These are phyloP conservation scores for Drosophila niveifrons DNA, from an alignment of 2,888 invertebrate genomes.

Conservation along the genomic window DNA sequence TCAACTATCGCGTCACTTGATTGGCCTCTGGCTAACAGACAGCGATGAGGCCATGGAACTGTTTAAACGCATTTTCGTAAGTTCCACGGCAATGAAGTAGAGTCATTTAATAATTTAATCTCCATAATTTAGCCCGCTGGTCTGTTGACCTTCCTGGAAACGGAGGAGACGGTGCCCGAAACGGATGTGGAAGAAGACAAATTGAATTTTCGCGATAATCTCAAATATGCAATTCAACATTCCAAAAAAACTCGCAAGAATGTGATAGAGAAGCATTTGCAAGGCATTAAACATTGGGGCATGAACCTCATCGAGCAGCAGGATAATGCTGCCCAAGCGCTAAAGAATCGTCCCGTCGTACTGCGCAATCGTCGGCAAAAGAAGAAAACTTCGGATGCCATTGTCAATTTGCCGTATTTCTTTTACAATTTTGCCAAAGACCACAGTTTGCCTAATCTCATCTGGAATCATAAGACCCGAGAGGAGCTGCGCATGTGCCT, in stretches of 20 bases:
- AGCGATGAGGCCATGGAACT: conserved; percentile 96
- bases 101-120: neutral
- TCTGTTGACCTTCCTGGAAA: conserved; percentile 94
- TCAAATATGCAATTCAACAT: conserved; percentile 95
- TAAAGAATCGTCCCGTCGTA: conserved; percentile 93
- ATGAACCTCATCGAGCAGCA: conserved; percentile 85
- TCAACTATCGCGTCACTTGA: conserved; percentile 96
- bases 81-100: conserved; percentile 45
- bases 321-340: conserved; percentile 83
- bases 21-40: conserved; percentile 98
- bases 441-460: conserved; percentile 97
- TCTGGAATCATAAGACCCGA: conserved; percentile 99
- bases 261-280: conserved; percentile 93
- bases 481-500: conserved; percentile 97
- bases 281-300: conserved; percentile 89
- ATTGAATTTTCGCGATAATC: conserved; percentile 94
- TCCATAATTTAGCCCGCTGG: conserved; percentile 92
- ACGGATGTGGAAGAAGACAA: conserved; percentile 89
- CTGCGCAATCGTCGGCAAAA: conserved; percentile 93
- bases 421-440: conserved; percentile 97
- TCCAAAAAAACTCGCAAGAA: conserved; percentile 89
- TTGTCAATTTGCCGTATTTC: conserved; percentile 90
- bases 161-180: conserved; percentile 90
- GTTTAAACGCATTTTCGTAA: conserved; percentile 94
- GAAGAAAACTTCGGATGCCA: conserved; percentile 83